phyloP scores from a whole-genome alignment of 2,113 vertebrate species.

The Microcebus griseorufus region DNA sequence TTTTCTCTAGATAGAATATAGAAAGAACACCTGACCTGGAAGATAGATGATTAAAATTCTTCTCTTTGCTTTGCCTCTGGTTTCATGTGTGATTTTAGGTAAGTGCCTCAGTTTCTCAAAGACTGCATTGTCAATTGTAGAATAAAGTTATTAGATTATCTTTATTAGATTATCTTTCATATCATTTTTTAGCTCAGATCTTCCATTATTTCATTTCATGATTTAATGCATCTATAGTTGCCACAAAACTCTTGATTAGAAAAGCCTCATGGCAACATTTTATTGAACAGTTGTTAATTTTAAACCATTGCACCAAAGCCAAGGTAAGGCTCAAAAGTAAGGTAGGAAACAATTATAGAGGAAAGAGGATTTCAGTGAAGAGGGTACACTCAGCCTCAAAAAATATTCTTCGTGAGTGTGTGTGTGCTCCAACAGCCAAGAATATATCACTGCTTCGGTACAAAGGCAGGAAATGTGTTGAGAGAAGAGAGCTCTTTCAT shows the following conservation, averaged over 20 bases:
- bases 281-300: neutral
- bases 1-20: neutral
- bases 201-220: neutral
- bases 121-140: neutral
- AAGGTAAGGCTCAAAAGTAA: neutral
- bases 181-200: neutral
- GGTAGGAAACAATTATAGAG: conserved; percentile 23
- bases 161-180: neutral
- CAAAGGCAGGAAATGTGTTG: neutral
- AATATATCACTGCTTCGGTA: neutral
- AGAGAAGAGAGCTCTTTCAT: neutral
- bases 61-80: neutral
- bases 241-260: neutral
- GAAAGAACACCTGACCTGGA: neutral
- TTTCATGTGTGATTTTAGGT: neutral
- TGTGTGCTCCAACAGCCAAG: neutral
- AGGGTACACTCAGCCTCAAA: neutral
- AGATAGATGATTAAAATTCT: neutral
- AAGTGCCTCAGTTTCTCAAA: neutral
- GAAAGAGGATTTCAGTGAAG: neutral
- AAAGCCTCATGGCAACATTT: neutral
- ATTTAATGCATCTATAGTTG: neutral
- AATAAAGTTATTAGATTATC: neutral
- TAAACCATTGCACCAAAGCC: conserved; percentile 20
- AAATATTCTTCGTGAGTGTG: neutral